Conservation (phyloP, 2,888 invertebrate genomes). For the Clepsis dumicolana region DNA sequence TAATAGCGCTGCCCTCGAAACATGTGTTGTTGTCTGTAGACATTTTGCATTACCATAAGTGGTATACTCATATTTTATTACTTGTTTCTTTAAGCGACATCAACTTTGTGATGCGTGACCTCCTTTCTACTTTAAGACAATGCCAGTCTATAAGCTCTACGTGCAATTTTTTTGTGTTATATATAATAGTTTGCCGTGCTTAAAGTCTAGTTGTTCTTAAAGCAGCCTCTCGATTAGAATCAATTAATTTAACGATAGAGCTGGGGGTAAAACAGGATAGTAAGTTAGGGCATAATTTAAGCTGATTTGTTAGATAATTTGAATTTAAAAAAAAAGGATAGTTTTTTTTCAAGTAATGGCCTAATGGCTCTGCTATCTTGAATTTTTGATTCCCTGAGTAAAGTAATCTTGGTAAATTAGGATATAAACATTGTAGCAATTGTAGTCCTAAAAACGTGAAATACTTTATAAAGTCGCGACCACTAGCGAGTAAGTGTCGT, state of each 20-base stretch:
- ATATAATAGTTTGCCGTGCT: neutral
- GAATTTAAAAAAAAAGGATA: no score
- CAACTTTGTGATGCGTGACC: neutral
- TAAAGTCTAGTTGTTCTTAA: neutral
- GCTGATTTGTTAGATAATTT: neutral
- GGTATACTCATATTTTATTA: neutral
- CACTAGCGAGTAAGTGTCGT: conserved; percentile 28
- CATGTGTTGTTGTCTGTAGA: neutral
- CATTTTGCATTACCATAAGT: neutral
- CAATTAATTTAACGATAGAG: neutral
- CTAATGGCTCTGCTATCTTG: neutral
- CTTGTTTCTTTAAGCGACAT: neutral
- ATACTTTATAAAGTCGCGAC: neutral
- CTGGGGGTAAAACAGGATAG: neutral
- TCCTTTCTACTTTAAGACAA: neutral
- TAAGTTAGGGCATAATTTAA: neutral
- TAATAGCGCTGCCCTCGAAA: no score
- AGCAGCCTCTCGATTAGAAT: neutral
- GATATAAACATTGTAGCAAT: neutral
- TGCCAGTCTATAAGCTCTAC: neutral
- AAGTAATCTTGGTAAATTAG: neutral
- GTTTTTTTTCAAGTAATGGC: no score
- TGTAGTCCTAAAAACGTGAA: neutral
- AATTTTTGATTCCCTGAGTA: neutral
- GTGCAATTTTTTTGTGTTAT: neutral